Evolutionary conservation across 1,140 invertebrate genomes (phyloP).

Genomic region (Pseudoatta argentina): DNA sequence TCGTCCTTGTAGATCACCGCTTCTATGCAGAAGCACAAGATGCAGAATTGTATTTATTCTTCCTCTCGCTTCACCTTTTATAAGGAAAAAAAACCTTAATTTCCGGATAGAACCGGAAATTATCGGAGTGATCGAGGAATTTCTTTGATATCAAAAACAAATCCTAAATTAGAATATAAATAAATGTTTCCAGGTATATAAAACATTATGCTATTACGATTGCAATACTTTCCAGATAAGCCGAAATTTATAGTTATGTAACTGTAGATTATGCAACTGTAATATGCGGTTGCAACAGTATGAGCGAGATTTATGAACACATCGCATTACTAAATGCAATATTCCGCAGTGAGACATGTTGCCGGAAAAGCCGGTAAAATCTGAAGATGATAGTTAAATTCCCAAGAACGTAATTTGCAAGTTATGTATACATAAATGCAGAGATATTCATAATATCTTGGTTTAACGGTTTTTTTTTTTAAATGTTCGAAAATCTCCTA

Average conservation of each 20-base stretch:
- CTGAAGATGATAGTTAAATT: conserved; percentile 15
- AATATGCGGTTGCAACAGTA: neutral
- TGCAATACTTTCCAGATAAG: neutral
- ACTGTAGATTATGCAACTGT: neutral
- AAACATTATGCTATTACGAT: neutral
- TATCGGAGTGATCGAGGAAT: neutral
- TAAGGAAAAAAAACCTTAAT: neutral
- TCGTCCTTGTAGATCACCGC: conserved; percentile 68
- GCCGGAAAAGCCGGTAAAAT: neutral
- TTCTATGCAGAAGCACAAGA: conserved; percentile 30
- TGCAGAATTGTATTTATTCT: conserved; percentile 33
- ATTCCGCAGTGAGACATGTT: neutral
- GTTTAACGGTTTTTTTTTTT: conserved; percentile 6
- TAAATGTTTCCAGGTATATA: neutral
- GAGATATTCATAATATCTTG: neutral
- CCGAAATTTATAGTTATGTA: neutral
- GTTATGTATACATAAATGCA: neutral
- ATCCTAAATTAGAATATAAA: neutral
- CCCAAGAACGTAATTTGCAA: neutral
- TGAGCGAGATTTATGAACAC: conserved; percentile 24
- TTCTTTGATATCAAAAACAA: neutral
- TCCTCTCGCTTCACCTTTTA: neutral
- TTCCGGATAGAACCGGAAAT: neutral
- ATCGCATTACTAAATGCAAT: neutral
- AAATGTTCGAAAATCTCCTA: conserved; percentile 23